These are phyloP conservation scores for Perdita meconis DNA, from an alignment of 2,888 invertebrate species.

Conservation along the genomic window DNA sequence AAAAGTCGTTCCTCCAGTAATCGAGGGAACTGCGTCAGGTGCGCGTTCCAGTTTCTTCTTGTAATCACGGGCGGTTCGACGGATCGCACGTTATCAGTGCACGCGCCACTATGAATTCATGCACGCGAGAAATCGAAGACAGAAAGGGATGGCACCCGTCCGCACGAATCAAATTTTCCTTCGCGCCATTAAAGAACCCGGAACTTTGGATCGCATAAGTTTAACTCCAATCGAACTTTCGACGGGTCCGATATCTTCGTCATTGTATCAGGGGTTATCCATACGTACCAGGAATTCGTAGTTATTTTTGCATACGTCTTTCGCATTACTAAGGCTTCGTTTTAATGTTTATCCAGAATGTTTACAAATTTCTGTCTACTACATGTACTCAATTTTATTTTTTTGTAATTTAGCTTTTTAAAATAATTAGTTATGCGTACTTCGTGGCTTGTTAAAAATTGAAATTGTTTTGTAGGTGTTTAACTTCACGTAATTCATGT, in stretches of 20 bases:
- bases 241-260: conserved; percentile 24
- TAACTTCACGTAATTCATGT: too few relatives aligned
- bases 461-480: too few relatives aligned
- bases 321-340: too few relatives aligned
- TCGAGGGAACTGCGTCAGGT: conserved; percentile 50
- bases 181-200: conserved; percentile 50
- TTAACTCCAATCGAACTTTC: conserved; percentile 19
- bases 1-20: conserved; percentile 58
- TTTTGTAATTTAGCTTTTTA: too few relatives aligned
- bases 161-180: conserved; percentile 36
- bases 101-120: conserved; percentile 52
- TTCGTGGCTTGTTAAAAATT: too few relatives aligned
- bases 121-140: conserved; percentile 46
- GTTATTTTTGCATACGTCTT: too few relatives aligned
- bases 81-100: conserved; percentile 58
- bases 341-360: too few relatives aligned
- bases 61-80: conserved; percentile 51
- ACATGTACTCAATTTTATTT: too few relatives aligned
- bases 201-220: conserved; percentile 35
- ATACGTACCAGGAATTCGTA: not conserved
- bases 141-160: conserved; percentile 6
- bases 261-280: not conserved
- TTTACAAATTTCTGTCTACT: too few relatives aligned
- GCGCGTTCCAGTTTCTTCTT: conserved; percentile 52
- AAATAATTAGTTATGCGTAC: too few relatives aligned